These are phyloP conservation scores for Nesoenas mayeri DNA, from an alignment of 2,113 vertebrate genomes.

Conservation along the genomic window DNA sequence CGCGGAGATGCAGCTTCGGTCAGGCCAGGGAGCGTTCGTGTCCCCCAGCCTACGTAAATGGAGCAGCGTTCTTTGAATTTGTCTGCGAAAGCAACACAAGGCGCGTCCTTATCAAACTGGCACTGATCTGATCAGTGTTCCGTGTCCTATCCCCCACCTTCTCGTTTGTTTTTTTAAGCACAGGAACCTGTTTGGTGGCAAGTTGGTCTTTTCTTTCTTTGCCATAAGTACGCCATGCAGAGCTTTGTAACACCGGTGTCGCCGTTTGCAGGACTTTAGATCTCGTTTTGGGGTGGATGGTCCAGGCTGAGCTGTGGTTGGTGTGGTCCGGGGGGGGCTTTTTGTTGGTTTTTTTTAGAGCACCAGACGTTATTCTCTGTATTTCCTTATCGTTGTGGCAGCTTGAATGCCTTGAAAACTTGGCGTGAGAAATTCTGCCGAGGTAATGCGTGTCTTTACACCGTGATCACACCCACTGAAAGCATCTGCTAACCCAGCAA, in stretches of 20 bases:
- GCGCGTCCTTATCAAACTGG: neutral
- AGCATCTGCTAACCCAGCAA: conserved; percentile 38
- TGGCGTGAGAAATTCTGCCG: neutral
- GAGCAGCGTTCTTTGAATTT: neutral
- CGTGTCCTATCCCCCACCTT: neutral
- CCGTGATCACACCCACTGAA: neutral
- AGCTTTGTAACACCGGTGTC: neutral
- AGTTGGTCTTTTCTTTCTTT: neutral
- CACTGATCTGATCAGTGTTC: neutral
- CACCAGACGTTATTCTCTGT: neutral
- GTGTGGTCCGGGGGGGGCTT: neutral
- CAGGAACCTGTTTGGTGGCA: neutral
- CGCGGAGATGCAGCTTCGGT: too few relatives aligned
- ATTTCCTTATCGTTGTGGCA: neutral
- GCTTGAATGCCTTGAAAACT: neutral
- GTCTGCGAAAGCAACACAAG: neutral
- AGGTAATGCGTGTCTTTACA: neutral
- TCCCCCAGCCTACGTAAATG: neutral
- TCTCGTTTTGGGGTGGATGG: neutral
- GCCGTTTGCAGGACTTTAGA: neutral
- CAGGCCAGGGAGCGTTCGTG: neutral
- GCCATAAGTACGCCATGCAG: neutral
- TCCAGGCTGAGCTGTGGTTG: neutral
- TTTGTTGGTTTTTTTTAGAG: neutral
- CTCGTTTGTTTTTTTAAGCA: neutral